Percentiles rank a stretch among this genome's conserved stretches.
These are phyloP conservation scores for Lontra canadensis DNA, from an alignment of 2,113 vertebrate genomes.

Conservation along the genomic window DNA sequence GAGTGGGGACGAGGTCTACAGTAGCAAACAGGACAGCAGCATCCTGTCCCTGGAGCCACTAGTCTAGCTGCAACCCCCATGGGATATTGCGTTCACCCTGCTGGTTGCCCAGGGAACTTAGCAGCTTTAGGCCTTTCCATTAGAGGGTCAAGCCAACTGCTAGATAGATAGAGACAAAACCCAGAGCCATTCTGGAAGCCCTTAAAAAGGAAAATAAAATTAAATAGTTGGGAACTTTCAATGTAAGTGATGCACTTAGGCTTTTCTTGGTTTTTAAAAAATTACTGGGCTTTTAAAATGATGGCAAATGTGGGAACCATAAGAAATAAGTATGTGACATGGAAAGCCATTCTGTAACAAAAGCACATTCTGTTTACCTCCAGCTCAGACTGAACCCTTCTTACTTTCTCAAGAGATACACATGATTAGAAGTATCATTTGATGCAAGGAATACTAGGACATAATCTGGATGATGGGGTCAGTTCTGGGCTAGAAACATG, in stretches of 20 bases:
- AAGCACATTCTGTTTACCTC: background rate
- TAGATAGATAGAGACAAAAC: background rate
- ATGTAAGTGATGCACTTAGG: constrained; percentile 14
- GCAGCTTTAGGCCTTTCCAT: background rate
- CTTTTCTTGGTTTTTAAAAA: background rate
- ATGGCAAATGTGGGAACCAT: constrained; percentile 6
- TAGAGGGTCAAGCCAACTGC: background rate
- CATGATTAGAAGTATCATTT: background rate
- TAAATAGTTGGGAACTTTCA: background rate
- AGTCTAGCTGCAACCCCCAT: background rate
- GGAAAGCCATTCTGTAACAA: constrained; percentile 16
- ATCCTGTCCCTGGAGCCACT: background rate
- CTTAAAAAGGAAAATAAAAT: constrained; percentile 35
- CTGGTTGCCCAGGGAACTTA: background rate
- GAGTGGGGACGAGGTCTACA: background rate
- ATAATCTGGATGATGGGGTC: background rate
- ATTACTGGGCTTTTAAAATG: constrained; percentile 52
- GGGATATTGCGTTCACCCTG: background rate
- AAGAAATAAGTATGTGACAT: background rate
- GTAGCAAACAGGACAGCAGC: background rate
- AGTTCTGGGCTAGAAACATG: background rate
- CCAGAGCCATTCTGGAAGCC: background rate
- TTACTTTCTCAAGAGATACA: background rate
- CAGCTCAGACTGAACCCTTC: background rate
- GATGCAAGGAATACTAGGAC: background rate